Base-by-base conservation (phyloP, 1,140 invertebrate species). In the Trachymyrmex septentrionalis region DNA sequence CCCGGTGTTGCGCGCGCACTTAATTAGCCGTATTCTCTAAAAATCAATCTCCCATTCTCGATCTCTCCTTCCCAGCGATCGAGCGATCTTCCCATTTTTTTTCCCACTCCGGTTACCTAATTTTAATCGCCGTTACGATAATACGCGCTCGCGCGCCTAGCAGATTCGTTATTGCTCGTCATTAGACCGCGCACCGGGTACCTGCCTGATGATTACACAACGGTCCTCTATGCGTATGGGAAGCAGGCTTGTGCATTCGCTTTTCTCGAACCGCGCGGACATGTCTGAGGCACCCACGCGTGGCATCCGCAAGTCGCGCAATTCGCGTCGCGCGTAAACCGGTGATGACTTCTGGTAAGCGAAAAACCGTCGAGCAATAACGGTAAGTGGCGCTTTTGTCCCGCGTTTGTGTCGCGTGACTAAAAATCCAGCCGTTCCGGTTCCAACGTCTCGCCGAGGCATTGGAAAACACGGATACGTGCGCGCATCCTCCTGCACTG, bases 1-100 rank as follows among this genome's bases (percentile, higher is more conserved):
- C 34, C 14, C 34, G 64, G 3, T 30, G 3, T 30, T 30, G 55
- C 69, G 21, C 77, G 44, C 80, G 50, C 44, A 27, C 84, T 73
- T 80, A 88, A 89, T 89, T 88, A 88, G 44, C 38, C 82, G 67
- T 87, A 57, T 88, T 88, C 88, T 71, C 24, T 57, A 19, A 14
- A 50, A 87, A 89, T 78, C 73, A 88, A 80, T 66, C 81, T 34
- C 24, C 59, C 27, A 63, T 50, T 59, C 59, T 16, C 86, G 87
- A 76, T 67, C 75, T 77, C 80, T 88, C 69, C 66, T 80, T 86
- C 66, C 59, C 57, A 72, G 3, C 55, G 44, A 76, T 48, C 21
- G 34, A 69, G 10, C 10, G 61, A 57, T 61, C 69, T 73, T 44
- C 38, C n/a, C 6, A 24, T 69, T 69, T 88, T 69, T 69, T 88